Evolutionary conservation across 2,888 invertebrate genomes (phyloP), one percentile per base, ranked within the genome.

Genomic region (Calliopum simillimum): DNA sequence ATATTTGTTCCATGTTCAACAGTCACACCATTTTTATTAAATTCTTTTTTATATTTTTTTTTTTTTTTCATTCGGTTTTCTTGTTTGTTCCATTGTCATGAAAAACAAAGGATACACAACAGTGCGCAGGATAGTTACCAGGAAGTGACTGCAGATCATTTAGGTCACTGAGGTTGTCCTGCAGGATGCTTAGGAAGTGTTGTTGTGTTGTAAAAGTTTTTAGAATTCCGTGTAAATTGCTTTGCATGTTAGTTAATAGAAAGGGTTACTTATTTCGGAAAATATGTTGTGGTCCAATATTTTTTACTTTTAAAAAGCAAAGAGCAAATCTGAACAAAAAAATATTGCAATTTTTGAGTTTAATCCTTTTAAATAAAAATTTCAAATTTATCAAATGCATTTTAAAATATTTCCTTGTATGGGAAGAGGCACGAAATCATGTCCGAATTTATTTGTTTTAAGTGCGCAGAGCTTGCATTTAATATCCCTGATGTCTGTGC

Each of bases 101-200:
- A 19, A 46, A 25, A 63, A 49, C 16, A 41, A 25, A 49, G 33
- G 63, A n/a, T n/a, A n/a, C n/a, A n/a, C n/a, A n/a, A n/a, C n/a
- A n/a, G 41, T 69, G 63, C 66, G 63, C 19, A 59, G 64, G 16
- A 55, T 69, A 68, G 65, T 68, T 68, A 72, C 69, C 72, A 69
- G 73, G 71, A 68, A 64, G 66, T 71, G 62, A 55, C 49, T 66
- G 51, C 58, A 43, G 69, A 65, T 62, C 55, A 66, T 65, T 66
- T 61, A 25, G 56, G 65, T 61, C 69, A 68, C 49, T 23, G 44
- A 25, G 46, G 33, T 33, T 46, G 46, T 43, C 62, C 46, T 62
- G 69, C 69, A 53, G 69, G 69, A 55, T 16, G 63, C 46, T 55
- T 51, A 47, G 25, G 61, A 53, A 62, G 23, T 55, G 62, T 55